Base-by-base conservation (phyloP, 2,797 vertebrate genomes). In the Miichthys miiuy region DNA sequence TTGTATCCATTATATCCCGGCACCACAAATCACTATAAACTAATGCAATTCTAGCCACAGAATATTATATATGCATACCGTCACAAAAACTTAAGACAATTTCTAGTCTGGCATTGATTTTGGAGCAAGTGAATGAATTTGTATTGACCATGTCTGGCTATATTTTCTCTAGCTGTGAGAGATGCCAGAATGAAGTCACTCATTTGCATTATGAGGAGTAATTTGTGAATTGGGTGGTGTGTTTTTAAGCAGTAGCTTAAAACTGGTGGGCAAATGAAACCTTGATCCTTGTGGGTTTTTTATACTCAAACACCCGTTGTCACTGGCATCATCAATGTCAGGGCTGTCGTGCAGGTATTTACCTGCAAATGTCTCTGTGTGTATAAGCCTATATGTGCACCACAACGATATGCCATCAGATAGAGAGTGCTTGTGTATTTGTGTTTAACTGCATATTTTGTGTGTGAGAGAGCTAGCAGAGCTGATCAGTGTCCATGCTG, bases 401-500 rank as follows among this genome's bases (percentile, higher is more conserved):
- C n/a, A 18, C 18, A 54, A 27, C 44, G 56, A 6, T 34, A 48
- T 50, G 60, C 57, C 65, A 52, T 50, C 14, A 10, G 21, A 58
- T 30, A 47, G 47, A 16, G 25, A 38, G 54, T 27, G 25, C 52
- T 21, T 21, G 57, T 51, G 34, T 68, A 64, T 55, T 48, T 68
- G 64, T 64, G 71, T 78, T 70, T n/a, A 69, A 71, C 54, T 76
- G 69, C 62, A 77, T 85, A 75, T 83, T 84, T 80, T 68, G 73
- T 62, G 63, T 75, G 72, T 56, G 57, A 70, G 74, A 17, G 67
- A 70, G 76, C 75, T 21, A 67, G 79, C 78, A 57, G 84, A 81
- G 87, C 86, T 83, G 89, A 93, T 93, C 91, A 86, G 90, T 92
- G 93, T 91, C 92, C 92, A 87, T 74, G 85, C 88, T 86, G 87